Base-by-base conservation (phyloP, 2,888 invertebrate genomes). In the Therioaphis trifolii region DNA sequence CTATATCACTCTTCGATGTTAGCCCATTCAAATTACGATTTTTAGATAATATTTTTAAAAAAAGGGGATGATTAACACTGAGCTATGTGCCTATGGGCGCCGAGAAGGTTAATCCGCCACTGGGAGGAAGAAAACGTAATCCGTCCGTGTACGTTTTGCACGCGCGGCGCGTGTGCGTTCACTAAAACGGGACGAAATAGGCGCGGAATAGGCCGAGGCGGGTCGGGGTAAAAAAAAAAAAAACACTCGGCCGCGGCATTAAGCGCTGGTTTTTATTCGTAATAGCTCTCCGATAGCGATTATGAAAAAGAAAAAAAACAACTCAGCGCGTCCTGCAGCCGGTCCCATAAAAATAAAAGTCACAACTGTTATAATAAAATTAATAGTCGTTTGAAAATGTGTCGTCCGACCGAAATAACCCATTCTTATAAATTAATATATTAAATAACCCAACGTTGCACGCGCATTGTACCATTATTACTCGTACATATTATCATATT, bases 141-240 rank as follows among this genome's bases (percentile, higher is more conserved):
- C 27, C n/a, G n/a, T 76, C 46, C 27, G n/a, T n/a, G 61, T 76
- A 76, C 5, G 46, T 46, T 76, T 46, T 43, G 43, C 76, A 76
- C 76, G 61, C 61, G 40, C 61, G 15, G 12, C 11, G 27, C 24
- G 58, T n/a, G n/a, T n/a, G n/a, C n/a, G n/a, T 58, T 35, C 55
- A 75, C 58, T 43, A 24, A 61, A 75, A 58, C 40, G 58, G 72
- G 29, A 29, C 72, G 72, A 52, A 71, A n/a, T n/a, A n/a, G n/a
- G n/a, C 27, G 49, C 29, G 11, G 29, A 63, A 68, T 40, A 40
- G 40, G 68, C 15, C 9, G 46, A 49, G 18, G 46, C 27, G 27
- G 27, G 46, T 27, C 24, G 11, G 15, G 27, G 7, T 69, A 35
- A 72, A n/a, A n/a, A n/a, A n/a, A n/a, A n/a, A n/a, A n/a, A n/a